Base-by-base conservation (phyloP, 2,113 vertebrate species). In the Alaudala cheleensis region DNA sequence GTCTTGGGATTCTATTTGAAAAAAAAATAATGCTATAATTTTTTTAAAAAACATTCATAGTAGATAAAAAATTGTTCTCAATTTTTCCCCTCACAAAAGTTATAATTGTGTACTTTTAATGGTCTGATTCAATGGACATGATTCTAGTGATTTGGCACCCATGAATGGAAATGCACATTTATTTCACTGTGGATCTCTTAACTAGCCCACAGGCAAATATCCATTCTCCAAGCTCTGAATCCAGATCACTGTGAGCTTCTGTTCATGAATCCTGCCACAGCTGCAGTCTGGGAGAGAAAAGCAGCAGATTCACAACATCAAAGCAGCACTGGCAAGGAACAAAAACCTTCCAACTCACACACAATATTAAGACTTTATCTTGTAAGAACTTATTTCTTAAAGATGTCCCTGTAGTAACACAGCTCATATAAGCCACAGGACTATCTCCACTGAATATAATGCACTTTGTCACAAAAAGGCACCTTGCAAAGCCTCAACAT, bases 41-140 rank as follows among this genome's bases (percentile, higher is more conserved):
- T n/a, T 57, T 70, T 86, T 65, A 0, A 33, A 83, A 86, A 51
- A 18, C 8, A 45, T 69, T 69, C 70, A 74, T 2, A 49, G 23
- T 39, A 45, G 45, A 60, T 70, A 77, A 1, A 79, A 71, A 72
- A 73, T 51, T 80, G 29, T 66, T 88, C 70, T 91, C 42, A 64
- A 0, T 20, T 26, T 56, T 44, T 26, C 12, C 9, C 4, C 5
- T 9, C 34, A 2, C 2, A 4, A 14, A 69, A 74, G 40, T 50
- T 45, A 1, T 5, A 47, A 17, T 28, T 57, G 9, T 49, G 33
- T n/a, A 31, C 17, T 83, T 88, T 9, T 49, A 51, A 62, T 54
- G 23, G 24, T 82, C 12, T 61, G 28, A 60, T 51, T 79, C 45
- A 90, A 25, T 26, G 39, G n/a, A 60, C 56, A 49, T 45, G 8